Percentiles rank a stretch among this genome's conserved stretches.
Conservation (phyloP, 2,888 invertebrate species). For the Drosophila kuntzei region DNA sequence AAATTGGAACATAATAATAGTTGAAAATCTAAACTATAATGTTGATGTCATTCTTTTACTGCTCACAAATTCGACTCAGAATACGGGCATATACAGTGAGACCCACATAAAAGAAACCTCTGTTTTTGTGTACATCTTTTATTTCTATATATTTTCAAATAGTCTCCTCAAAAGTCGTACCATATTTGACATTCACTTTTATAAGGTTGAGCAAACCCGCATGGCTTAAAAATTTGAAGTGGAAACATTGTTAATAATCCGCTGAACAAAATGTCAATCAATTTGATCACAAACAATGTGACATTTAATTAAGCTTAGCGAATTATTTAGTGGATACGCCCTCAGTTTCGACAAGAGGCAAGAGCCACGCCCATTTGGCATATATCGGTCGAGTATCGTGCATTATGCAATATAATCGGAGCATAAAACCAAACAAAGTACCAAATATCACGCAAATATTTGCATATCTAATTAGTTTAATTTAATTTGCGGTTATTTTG, state of each 20-base stretch:
- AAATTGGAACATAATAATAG: neutral
- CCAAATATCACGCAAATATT: slow-evolving; percentile 76
- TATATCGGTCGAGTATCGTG: slow-evolving; percentile 26
- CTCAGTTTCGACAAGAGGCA: neutral
- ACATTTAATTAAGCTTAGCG: slow-evolving; percentile 28
- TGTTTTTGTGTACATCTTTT: neutral
- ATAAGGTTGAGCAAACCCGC: slow-evolving; percentile 18
- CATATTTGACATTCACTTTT: slow-evolving; percentile 17
- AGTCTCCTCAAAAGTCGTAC: neutral
- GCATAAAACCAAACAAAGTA: slow-evolving; percentile 60
- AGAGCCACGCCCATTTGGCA: neutral
- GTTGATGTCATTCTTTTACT: slow-evolving; percentile 3
- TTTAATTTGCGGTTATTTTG: slow-evolving; percentile 42
- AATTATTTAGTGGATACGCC: slow-evolving; percentile 22
- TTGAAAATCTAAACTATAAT: neutral
- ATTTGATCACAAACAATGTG: slow-evolving; percentile 12
- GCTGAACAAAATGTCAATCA: slow-evolving; percentile 33
- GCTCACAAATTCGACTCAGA: neutral
- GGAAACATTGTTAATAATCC: slow-evolving; percentile 15
- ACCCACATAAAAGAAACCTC: slow-evolving; percentile 13
- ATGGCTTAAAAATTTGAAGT: slow-evolving; percentile 3
- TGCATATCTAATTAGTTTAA: slow-evolving; percentile 71
- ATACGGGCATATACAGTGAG: neutral
- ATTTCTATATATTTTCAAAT: neutral
- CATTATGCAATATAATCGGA: slow-evolving; percentile 66